phyloP scores from a whole-genome alignment of 2,888 invertebrate species.

The Pherbina coryleti region DNA sequence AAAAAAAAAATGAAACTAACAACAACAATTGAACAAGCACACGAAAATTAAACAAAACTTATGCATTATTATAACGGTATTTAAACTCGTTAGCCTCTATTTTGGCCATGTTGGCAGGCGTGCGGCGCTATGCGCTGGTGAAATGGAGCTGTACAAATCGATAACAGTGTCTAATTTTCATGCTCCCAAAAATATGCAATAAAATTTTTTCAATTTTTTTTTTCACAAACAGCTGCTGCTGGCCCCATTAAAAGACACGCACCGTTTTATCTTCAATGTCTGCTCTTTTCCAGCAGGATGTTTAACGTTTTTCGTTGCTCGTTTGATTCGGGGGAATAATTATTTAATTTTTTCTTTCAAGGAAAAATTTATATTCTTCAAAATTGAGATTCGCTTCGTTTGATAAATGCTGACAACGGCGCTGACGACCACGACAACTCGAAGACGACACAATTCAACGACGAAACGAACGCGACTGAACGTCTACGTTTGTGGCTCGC shows the following conservation, averaged over 20 bases:
- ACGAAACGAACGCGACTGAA: constrained; percentile 66
- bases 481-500: constrained; percentile 26
- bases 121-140: neutral
- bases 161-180: constrained; percentile 57
- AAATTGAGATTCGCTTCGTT: constrained; percentile 29
- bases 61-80: neutral
- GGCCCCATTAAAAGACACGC: constrained; percentile 25
- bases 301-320: constrained; percentile 18
- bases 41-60: neutral
- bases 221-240: constrained; percentile 8
- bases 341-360: constrained; percentile 46
- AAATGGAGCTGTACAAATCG: constrained; percentile 52
- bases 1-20: neutral
- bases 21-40: neutral
- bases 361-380: constrained; percentile 20
- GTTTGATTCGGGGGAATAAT: constrained; percentile 24
- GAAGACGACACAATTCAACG: constrained; percentile 57
- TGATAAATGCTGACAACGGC: constrained; percentile 40
- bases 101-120: neutral
- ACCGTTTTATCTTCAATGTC: constrained; percentile 23
- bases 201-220: constrained; percentile 42
- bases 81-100: neutral
- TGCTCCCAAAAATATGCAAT: constrained; percentile 59
- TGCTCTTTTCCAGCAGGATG: neutral
- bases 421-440: constrained; percentile 40